A percentile compares a stretch with the other conserved stretches of the same genome.
These are phyloP conservation scores for Formicarius rufipectus DNA, from an alignment of 2,113 vertebrate species.

Conservation along the genomic window DNA sequence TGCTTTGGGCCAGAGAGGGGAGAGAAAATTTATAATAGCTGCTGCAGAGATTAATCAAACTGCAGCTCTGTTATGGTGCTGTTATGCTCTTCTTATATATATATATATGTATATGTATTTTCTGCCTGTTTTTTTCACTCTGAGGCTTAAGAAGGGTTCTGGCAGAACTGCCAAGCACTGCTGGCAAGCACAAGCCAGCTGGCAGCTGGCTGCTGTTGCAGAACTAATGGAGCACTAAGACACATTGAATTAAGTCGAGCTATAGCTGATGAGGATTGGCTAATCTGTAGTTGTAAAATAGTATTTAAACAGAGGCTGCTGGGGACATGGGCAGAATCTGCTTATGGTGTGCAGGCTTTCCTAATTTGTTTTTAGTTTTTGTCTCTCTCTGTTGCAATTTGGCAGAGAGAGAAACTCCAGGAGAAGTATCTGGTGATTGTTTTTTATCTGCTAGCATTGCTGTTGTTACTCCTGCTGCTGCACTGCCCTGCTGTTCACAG, in stretches of 20 bases:
- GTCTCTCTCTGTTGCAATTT: not conserved
- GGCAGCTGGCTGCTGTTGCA: not conserved
- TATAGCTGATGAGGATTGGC: not conserved
- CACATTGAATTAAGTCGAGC: not conserved
- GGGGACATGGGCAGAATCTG: accelerated
- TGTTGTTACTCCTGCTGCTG: not conserved
- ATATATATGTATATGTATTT: not conserved
- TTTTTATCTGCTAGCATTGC: not conserved
- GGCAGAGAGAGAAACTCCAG: not conserved
- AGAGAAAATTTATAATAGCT: not conserved
- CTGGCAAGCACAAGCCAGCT: not conserved
- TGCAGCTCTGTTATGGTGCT: not conserved
- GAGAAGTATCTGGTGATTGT: not conserved
- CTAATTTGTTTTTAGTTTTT: not conserved
- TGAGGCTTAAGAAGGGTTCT: not conserved
- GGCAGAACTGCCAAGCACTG: not conserved
- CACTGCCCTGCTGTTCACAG: not conserved
- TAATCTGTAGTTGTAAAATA: not conserved
- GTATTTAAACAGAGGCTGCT: not conserved
- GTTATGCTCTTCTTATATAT: accelerated
- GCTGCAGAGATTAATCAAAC: not conserved
- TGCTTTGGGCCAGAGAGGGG: not conserved
- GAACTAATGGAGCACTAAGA: constrained; percentile 21
- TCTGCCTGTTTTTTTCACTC: not conserved
- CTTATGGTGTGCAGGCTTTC: accelerated